phyloP scores from a whole-genome alignment of 1,140 invertebrate genomes.

The Drosophila kepulauana region DNA sequence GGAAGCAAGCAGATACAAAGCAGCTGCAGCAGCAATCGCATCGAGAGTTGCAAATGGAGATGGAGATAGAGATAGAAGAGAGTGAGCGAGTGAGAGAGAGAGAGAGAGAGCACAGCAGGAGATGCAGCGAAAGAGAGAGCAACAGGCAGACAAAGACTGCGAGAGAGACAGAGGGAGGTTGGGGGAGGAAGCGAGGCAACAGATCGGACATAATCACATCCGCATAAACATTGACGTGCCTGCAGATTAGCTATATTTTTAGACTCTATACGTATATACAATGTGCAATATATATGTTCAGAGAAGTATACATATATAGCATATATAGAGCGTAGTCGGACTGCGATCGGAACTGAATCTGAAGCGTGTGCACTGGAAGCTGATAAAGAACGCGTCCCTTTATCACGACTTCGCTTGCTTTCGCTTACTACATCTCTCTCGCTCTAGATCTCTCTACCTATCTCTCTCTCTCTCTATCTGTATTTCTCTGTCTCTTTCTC shows the following conservation, averaged over 20 bases:
- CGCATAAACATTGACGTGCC: conserved; percentile 9
- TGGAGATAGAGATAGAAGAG: no score
- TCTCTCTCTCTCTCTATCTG: conserved; percentile 1
- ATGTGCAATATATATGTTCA: not conserved
- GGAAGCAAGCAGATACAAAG: conserved; percentile 23
- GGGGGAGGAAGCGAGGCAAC: not conserved
- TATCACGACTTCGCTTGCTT: no score
- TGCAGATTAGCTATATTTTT: not conserved
- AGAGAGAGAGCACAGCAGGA: not conserved
- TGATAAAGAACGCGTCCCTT: conserved; percentile 20
- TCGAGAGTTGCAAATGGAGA: no score
- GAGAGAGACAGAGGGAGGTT: not conserved
- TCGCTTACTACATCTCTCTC: no score
- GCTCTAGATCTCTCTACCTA: not conserved
- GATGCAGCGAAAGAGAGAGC: not conserved
- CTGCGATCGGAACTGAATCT: conserved; percentile 16
- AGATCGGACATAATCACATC: conserved; percentile 12
- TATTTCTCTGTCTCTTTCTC: not conserved
- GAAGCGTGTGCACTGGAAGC: not conserved
- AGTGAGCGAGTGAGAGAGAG: not conserved
- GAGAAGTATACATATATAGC: conserved; percentile 6
- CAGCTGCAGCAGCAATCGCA: conserved; percentile 8
- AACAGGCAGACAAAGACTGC: not conserved
- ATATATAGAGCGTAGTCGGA: not conserved
- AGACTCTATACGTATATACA: not conserved